These are phyloP conservation scores for Chlorocebus sabaeus DNA, from an alignment of 2,113 vertebrate genomes.

Conservation along the genomic window DNA sequence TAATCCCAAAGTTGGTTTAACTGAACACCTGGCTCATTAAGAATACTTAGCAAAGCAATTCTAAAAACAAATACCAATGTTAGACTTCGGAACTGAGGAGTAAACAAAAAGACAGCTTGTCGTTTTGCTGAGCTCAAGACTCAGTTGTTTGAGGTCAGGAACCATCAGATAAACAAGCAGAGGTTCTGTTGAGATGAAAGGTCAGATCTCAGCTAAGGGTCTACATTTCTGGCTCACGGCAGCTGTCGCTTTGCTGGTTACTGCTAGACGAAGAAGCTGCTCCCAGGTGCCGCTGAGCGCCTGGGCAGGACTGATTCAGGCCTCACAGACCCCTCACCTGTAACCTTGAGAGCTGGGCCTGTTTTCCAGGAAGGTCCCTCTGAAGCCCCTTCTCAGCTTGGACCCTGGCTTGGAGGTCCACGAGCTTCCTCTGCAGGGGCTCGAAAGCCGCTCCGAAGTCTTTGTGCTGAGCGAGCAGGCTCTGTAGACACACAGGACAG, in stretches of 20 bases:
- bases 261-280: not conserved
- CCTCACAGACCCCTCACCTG: slow-evolving; percentile 81
- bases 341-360: slow-evolving; percentile 88
- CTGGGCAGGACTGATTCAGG: rapidly evolving
- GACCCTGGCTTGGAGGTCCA: slow-evolving; percentile 80
- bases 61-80: not conserved
- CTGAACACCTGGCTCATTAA: not conserved
- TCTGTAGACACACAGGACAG: slow-evolving; percentile 78
- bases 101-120: not conserved
- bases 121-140: not conserved
- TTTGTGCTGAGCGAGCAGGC: slow-evolving; percentile 85
- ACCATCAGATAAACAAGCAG: not conserved
- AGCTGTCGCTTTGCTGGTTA: rapidly evolving
- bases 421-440: slow-evolving; percentile 82
- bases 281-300: rapidly evolving
- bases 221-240: not conserved
- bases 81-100: not conserved
- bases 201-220: not conserved
- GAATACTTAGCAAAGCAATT: not conserved
- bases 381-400: slow-evolving; percentile 80
- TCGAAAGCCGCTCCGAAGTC: slow-evolving; percentile 86
- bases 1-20: not conserved
- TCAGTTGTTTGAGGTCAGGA: not conserved
- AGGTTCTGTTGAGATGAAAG: rapidly evolving
- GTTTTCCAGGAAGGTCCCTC: slow-evolving; percentile 89